Evolutionary conservation across 2,888 invertebrate genomes (phyloP), one percentile per base, ranked within the genome.

Genomic region (Ctenicera cuprea): DNA sequence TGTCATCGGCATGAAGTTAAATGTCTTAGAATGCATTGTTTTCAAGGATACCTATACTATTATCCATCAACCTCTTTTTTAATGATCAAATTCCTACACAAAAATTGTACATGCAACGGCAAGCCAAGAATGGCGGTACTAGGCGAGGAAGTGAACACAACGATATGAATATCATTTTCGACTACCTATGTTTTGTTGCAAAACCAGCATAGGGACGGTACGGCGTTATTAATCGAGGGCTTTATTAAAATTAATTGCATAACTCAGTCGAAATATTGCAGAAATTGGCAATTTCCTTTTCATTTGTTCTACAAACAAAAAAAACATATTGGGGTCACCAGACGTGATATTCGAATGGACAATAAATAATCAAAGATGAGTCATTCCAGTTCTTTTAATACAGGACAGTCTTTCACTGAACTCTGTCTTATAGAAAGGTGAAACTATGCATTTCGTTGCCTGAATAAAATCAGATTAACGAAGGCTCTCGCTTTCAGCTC

Each of bases 401-500:
- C 33, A 12, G 7, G 33, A n/a, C 37, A 12, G 4, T 57, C 57
- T 57, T 57, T 57, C 57, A 57, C 57, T 37, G 57, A 37, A 57
- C 57, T 57, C 30, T 16, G 22, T 22, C 12, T 12, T 57, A 37
- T 57, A 37, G 57, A 57, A 57, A 57, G 57, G 57, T 37, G 57
- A 57, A 57, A 57, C 57, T 57, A 16, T 57, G 57, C 16, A 50
- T 18, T 37, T 37, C 57, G 57, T 33, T 57, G 18, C 16, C 11
- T 33, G 37, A 57, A 57, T 57, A 57, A 57, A 57, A 57, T 50
- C 50, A 50, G 50, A 50, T 50, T 50, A 50, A 50, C 48, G 18
- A 20, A 50, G 9, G 12, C 22, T 50, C 22, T 50, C 20, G 22
- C 50, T 50, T 50, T 50, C 50, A 18, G 50, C 5, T 50, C 20